These are phyloP conservation scores for Sebastes schlegelii DNA, from an alignment of 2,113 vertebrate genomes.

Conservation along the genomic window DNA sequence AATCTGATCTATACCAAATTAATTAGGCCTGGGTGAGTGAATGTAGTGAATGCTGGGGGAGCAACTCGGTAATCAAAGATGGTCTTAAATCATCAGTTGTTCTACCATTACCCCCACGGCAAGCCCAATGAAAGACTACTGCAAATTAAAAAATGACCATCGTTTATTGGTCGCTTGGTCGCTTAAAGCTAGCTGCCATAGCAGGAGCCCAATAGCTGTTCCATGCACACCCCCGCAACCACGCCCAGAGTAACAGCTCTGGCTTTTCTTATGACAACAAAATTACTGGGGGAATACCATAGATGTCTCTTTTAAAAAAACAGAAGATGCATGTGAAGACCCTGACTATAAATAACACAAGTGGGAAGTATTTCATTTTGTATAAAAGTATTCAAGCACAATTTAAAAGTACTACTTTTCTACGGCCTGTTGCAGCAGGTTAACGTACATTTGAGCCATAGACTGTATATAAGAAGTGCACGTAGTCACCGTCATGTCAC, in stretches of 20 bases:
- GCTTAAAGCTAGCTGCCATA: conserved; percentile 57
- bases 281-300: conserved; percentile 19
- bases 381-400: not conserved
- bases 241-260: conserved; percentile 59
- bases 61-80: conserved; percentile 69
- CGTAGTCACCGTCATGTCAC: too few relatives aligned
- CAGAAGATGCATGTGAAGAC: not conserved
- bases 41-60: conserved; percentile 57
- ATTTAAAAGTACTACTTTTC: not conserved
- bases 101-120: conserved; percentile 51
- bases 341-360: not conserved
- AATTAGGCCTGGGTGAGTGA: conserved; percentile 63
- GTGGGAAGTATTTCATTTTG: not conserved
- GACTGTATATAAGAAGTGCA: too few relatives aligned
- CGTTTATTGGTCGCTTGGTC: conserved; percentile 49
- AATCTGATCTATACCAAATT: conserved; percentile 70
- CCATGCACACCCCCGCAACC: conserved; percentile 32
- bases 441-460: not conserved
- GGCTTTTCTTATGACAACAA: conserved; percentile 50
- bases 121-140: conserved; percentile 55
- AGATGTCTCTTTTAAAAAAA: not conserved
- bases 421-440: not conserved
- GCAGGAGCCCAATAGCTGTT: conserved; percentile 37
- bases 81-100: conserved; percentile 68
- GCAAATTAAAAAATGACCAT: conserved; percentile 65